Evolutionary conservation across 2,797 vertebrate species (phyloP).

Genomic region (Enteromius unitaeniatus): DNA sequence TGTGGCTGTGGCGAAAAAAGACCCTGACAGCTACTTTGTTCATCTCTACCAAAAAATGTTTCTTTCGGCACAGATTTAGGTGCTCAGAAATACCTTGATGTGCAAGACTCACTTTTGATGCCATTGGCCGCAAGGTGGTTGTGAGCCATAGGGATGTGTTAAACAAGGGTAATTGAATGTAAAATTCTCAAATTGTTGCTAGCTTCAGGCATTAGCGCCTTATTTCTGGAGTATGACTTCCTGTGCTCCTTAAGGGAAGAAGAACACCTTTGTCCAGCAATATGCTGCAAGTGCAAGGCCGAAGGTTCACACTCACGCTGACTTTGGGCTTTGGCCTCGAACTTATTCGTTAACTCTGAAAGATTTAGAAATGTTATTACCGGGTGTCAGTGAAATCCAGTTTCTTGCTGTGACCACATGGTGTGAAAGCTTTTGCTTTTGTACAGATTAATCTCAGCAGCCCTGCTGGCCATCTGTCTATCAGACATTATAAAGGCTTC

Average conservation of each 20-base stretch:
- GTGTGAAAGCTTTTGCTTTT: slow-evolving; percentile 52
- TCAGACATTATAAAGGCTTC: slow-evolving; percentile 43
- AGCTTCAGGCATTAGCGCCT: slow-evolving; percentile 65
- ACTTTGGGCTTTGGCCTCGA: slow-evolving; percentile 11
- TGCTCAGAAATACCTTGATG: slow-evolving; percentile 14
- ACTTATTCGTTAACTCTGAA: slow-evolving; percentile 21
- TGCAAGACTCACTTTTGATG: background rate
- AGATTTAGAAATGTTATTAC: slow-evolving; percentile 48
- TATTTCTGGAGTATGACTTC: slow-evolving; percentile 57
- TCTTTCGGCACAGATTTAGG: background rate
- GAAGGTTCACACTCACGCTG: slow-evolving; percentile 1
- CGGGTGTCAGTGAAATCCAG: slow-evolving; percentile 41
- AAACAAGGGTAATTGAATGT: slow-evolving; percentile 75
- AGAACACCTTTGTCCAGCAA: background rate
- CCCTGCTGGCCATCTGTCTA: slow-evolving; percentile 54
- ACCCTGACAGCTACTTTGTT: background rate
- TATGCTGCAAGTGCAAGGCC: background rate
- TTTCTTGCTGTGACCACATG: slow-evolving; percentile 50
- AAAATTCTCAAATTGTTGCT: slow-evolving; percentile 66
- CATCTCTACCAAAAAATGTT: background rate
- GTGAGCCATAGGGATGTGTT: slow-evolving; percentile 66
- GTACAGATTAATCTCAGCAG: slow-evolving; percentile 56
- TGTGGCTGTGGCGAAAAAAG: slow-evolving; percentile 48
- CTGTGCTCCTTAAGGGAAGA: slow-evolving; percentile 9
- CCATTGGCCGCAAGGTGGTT: background rate